Percentiles rank a stretch among this genome's conserved stretches.
Evolutionary conservation across 2,797 vertebrate species (phyloP).

Genomic region (Manis pentadactyla): DNA sequence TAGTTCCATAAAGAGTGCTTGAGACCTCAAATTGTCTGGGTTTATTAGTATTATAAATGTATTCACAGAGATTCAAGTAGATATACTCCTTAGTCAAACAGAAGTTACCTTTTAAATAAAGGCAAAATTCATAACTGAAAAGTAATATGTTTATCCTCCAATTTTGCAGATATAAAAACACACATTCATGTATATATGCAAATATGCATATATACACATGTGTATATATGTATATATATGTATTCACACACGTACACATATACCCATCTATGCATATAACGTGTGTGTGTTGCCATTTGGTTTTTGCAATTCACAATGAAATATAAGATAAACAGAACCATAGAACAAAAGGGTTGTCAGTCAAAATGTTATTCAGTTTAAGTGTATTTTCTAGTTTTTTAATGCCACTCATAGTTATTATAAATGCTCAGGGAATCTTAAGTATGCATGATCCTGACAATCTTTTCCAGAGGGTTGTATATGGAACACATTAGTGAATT

Average conservation of each 20-base stretch:
- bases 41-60: slow-evolving; percentile 54
- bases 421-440: slow-evolving; percentile 9
- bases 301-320: slow-evolving; percentile 24
- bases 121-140: slow-evolving; percentile 44
- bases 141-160: neutral
- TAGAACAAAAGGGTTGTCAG: neutral
- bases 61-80: slow-evolving; percentile 16
- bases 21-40: slow-evolving; percentile 27
- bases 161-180: neutral
- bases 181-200: neutral
- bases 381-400: neutral
- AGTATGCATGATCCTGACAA: neutral
- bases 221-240: neutral
- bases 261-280: neutral
- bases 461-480: neutral
- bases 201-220: neutral
- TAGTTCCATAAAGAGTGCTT: neutral
- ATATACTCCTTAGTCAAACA: neutral
- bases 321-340: neutral
- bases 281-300: neutral
- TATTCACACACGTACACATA: neutral
- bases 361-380: slow-evolving; percentile 32
- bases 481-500: slow-evolving; percentile 5
- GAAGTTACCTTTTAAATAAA: slow-evolving; percentile 39
- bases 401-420: neutral